A percentile compares a stretch with the other conserved stretches of the same genome.
phyloP scores from a whole-genome alignment of 2,888 invertebrate genomes.

The Minunthozetes semirufus region DNA sequence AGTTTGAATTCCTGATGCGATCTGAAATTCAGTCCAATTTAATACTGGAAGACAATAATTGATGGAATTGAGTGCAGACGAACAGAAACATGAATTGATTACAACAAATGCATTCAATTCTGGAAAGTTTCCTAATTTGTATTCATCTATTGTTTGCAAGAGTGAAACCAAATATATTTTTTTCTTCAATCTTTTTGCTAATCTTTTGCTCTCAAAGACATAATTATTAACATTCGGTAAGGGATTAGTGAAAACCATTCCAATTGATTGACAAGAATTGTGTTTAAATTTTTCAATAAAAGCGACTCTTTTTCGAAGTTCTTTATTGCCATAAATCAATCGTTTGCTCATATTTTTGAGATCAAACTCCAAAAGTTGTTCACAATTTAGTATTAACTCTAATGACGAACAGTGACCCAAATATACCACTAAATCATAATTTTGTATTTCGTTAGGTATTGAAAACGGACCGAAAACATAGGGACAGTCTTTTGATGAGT shows the following conservation, averaged over 20 bases:
- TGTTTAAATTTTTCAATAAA: conserved; percentile 37
- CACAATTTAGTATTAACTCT: conserved; percentile 17
- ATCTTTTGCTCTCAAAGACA: background rate
- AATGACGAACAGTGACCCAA: conserved; percentile 28
- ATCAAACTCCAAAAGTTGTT: conserved; percentile 27
- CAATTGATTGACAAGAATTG: conserved; percentile 13
- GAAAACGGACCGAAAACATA: conserved; percentile 12
- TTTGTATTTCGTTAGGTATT: background rate
- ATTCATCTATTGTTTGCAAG: conserved; percentile 38
- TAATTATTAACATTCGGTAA: conserved; percentile 16
- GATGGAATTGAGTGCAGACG: background rate
- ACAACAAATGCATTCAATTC: conserved; percentile 35
- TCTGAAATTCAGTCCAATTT: conserved; percentile 36
- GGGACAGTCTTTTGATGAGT: background rate
- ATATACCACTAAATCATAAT: conserved; percentile 31
- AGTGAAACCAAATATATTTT: conserved; percentile 34
- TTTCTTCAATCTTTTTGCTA: conserved; percentile 20
- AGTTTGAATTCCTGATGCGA: conserved; percentile 24
- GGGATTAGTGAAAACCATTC: conserved; percentile 34
- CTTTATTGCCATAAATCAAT: conserved; percentile 17
- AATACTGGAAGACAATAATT: conserved; percentile 29
- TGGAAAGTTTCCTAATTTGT: conserved; percentile 37
- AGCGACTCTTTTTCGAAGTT: conserved; percentile 33
- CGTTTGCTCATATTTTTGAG: background rate
- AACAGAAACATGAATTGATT: conserved; percentile 34